Base-by-base conservation (phyloP, 2,797 vertebrate genomes). In the Melanogrammus aeglefinus region DNA sequence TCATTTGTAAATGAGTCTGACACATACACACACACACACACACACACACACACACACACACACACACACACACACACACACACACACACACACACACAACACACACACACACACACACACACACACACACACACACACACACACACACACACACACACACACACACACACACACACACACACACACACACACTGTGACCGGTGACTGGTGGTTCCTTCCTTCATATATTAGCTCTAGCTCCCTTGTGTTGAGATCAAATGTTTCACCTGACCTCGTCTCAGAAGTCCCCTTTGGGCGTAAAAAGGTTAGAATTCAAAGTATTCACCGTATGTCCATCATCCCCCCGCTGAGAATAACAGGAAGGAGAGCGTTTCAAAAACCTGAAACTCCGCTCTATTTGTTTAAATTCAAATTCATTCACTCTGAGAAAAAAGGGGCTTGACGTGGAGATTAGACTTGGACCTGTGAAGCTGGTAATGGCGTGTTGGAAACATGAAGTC, bases 251-350 rank as follows among this genome's bases (percentile, higher is more conserved):
- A 78, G 85, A 76, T 80, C 72, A 85, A 80, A 81, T 76, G 41
- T 74, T n/a, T 73, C 77, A 2, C n/a, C 80, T 85, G 85, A 83
- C 77, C 86, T 82, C 76, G 78, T 86, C 38, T 6, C 1, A 36
- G 8, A 79, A 78, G 80, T 82, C 76, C 82, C 69, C 85, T 85
- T 85, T 35, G 83, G 87, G 87, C 33, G 84, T 75, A 74, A 83
- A 83, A 85, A 82, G 77, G 74, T 78, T 80, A 80, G 44, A 84
- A 63, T 78, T 83, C 10, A 4, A 72, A 72, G 78, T 76, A 83
- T 78, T 76, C 24, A 81, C 82, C 73, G 81, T 83, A 73, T 75
- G 75, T 80, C 81, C 66, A 69, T 80, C 74, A 41, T 36, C 35
- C 16, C 16, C 21, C 8, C 35, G 1, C 72, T 27, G 79, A 7